Evolutionary conservation across 2,888 invertebrate species (phyloP).

Genomic region (Dynastes hyllus): DNA sequence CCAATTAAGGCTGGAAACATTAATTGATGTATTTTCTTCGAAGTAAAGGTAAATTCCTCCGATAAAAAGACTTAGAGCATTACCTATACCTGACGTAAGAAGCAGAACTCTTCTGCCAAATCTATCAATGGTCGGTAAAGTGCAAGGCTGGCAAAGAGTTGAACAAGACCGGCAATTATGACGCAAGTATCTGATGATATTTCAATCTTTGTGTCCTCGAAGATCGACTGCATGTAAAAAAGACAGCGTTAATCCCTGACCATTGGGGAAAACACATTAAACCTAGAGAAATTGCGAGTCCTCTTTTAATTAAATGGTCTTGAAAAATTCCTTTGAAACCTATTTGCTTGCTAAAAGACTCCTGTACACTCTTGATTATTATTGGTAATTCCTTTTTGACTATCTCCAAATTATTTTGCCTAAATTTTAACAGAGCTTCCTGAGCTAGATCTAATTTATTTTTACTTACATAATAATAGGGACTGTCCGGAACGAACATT

Average conservation of each 20-base stretch:
- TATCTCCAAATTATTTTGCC: slow-evolving; percentile 75
- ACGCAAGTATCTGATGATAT: slow-evolving; percentile 77
- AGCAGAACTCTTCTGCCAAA: slow-evolving; percentile 83
- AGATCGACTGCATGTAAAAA: slow-evolving; percentile 84
- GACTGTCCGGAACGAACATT: slow-evolving; percentile 86
- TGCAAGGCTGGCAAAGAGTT: slow-evolving; percentile 80
- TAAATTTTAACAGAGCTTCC: slow-evolving; percentile 77
- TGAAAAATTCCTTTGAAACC: slow-evolving; percentile 64
- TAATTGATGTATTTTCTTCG: slow-evolving; percentile 71
- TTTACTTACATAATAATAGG: slow-evolving; percentile 78
- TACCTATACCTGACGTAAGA: slow-evolving; percentile 79
- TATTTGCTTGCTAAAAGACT: slow-evolving; percentile 60
- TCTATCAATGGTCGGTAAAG: slow-evolving; percentile 80
- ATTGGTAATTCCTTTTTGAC: slow-evolving; percentile 76
- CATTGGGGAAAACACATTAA: slow-evolving; percentile 65
- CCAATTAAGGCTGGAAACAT: slow-evolving; percentile 74
- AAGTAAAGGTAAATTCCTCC: slow-evolving; percentile 83
- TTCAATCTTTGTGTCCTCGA: slow-evolving; percentile 69
- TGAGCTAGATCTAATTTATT: slow-evolving; percentile 77
- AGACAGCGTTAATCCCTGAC: slow-evolving; percentile 82
- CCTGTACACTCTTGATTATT: slow-evolving; percentile 70
- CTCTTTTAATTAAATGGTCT: slow-evolving; percentile 66
- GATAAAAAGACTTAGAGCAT: slow-evolving; percentile 78
- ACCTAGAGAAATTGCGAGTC: slow-evolving; percentile 66
- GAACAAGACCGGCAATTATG: slow-evolving; percentile 85